Conservation (phyloP, 2,113 vertebrate species). For the Mola mola region DNA sequence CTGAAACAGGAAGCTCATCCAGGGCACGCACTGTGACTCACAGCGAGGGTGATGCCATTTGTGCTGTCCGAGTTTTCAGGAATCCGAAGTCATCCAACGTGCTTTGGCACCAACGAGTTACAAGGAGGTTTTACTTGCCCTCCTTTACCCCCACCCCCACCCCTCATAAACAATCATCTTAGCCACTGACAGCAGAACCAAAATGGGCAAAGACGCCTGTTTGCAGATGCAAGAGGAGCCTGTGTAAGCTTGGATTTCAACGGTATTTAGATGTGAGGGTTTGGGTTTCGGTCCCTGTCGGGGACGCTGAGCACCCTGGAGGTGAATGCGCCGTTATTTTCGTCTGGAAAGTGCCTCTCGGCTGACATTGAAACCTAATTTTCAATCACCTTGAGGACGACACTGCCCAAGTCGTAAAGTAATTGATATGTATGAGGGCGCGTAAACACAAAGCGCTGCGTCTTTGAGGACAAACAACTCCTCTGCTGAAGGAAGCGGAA, state of each 20-base stretch:
- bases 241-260: conserved; percentile 65
- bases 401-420: conserved; percentile 66
- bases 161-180: conserved; percentile 54
- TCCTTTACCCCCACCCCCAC: conserved; percentile 5
- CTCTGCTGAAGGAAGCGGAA: conserved; percentile 43
- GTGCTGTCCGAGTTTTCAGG: conserved; percentile 72
- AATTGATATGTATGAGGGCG: conserved; percentile 78
- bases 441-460: conserved; percentile 55
- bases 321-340: conserved; percentile 65
- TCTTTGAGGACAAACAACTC: conserved; percentile 72
- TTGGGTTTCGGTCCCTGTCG: conserved; percentile 56
- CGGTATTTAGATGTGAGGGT: conserved; percentile 56
- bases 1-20: conserved; percentile 79
- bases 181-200: conserved; percentile 69
- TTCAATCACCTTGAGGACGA: conserved; percentile 76
- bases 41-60: conserved; percentile 73
- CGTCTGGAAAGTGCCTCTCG: conserved; percentile 60
- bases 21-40: conserved; percentile 75
- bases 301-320: conserved; percentile 46
- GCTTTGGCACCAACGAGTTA: conserved; percentile 62
- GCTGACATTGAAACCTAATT: conserved; percentile 79
- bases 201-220: conserved; percentile 64
- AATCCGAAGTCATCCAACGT: conserved; percentile 63
- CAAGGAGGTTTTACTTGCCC: conserved; percentile 64
- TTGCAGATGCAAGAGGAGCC: conserved; percentile 76